Evolutionary conservation across 2,113 vertebrate species (phyloP).

Genomic region (Sander vitreus): DNA sequence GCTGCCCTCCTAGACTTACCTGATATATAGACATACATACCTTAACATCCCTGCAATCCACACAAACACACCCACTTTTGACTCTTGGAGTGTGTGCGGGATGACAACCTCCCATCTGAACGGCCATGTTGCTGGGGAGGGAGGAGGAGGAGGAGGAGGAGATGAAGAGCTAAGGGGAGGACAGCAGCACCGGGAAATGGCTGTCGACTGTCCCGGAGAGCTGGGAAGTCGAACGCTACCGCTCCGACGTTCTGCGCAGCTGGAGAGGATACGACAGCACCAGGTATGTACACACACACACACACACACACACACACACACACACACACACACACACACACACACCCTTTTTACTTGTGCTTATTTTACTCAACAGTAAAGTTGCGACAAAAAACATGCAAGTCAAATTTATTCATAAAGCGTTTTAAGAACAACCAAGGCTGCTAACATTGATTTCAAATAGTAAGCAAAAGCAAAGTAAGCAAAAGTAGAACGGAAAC

Average conservation of each 20-base stretch:
- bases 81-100: constrained; percentile 32
- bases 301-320: neutral
- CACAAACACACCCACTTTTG: constrained; percentile 20
- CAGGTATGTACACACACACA: constrained; percentile 76
- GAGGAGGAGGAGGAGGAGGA: constrained; percentile 74
- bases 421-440: neutral
- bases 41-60: neutral
- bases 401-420: neutral
- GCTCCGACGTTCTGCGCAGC: constrained; percentile 91
- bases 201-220: constrained; percentile 96
- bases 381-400: neutral
- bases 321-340: neutral
- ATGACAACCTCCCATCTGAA: constrained; percentile 98
- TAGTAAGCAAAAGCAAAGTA: neutral
- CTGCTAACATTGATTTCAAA: neutral
- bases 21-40: neutral
- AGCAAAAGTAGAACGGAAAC: neutral
- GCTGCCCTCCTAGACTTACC: constrained; percentile 61
- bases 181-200: constrained; percentile 95
- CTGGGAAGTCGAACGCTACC: constrained; percentile 94
- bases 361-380: neutral
- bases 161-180: constrained; percentile 86
- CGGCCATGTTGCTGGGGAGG: constrained; percentile 92
- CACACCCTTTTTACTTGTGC: neutral
- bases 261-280: constrained; percentile 96